phyloP scores from a whole-genome alignment of 2,888 invertebrate species.

The Drosophila parthenogenetica region DNA sequence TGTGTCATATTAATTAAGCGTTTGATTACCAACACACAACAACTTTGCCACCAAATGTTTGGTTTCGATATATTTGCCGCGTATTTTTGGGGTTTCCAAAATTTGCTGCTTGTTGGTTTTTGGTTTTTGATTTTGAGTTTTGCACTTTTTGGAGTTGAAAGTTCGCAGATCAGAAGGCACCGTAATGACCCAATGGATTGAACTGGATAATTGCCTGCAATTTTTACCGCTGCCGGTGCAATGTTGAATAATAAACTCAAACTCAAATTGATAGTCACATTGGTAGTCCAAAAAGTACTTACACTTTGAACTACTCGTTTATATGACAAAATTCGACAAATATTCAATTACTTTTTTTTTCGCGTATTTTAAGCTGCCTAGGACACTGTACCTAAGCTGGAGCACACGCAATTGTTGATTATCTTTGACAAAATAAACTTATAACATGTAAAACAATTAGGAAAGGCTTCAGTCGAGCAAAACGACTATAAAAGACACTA shows the following conservation, averaged over 20 bases:
- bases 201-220: conserved; percentile 65
- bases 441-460: too few species aligned
- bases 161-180: conserved; percentile 1
- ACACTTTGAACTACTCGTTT: background rate
- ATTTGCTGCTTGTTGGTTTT: conserved; percentile 13
- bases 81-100: conserved; percentile 20
- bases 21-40: conserved; percentile 66
- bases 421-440: too few species aligned
- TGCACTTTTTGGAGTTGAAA: background rate
- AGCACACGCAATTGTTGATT: too few species aligned
- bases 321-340: too few species aligned
- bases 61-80: conserved; percentile 42
- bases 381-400: too few species aligned
- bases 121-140: conserved; percentile 1
- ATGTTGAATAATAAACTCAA: conserved; percentile 17
- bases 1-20: conserved; percentile 77
- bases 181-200: conserved; percentile 2
- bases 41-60: conserved; percentile 23
- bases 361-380: too few species aligned
- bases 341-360: too few species aligned
- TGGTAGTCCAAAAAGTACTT: background rate
- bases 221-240: conserved; percentile 57
- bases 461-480: too few species aligned
- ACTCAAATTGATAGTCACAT: background rate
- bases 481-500: too few species aligned